Conservation (phyloP, 2,888 invertebrate species). For the Carcina quercana region DNA sequence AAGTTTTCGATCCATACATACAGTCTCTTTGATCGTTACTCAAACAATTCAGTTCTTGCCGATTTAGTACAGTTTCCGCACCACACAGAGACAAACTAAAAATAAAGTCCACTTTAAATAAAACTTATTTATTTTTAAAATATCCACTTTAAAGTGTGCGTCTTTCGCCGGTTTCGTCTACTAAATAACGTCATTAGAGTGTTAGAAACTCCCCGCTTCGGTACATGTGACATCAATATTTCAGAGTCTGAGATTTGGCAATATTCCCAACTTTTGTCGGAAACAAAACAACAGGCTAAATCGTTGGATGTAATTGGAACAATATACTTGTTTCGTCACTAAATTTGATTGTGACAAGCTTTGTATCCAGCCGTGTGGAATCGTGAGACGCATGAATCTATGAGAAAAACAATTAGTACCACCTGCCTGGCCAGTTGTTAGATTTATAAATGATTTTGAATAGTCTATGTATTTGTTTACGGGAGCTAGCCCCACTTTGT, state of each 20-base stretch:
- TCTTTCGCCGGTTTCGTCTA: slow-evolving; percentile 17
- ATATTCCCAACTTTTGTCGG: slow-evolving; percentile 45
- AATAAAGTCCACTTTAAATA: slow-evolving; percentile 9
- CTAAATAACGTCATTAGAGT: slow-evolving; percentile 30
- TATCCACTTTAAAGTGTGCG: slow-evolving; percentile 29
- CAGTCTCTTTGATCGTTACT: no score
- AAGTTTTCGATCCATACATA: no score
- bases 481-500: no score
- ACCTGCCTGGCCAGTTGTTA: no score
- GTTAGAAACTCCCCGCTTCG: slow-evolving; percentile 25
- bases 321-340: slow-evolving; percentile 25
- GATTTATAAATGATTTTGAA: no score
- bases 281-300: slow-evolving; percentile 34
- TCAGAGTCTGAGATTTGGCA: slow-evolving; percentile 44
- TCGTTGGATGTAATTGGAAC: slow-evolving; percentile 34
- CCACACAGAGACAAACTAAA: no score
- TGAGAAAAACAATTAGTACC: no score
- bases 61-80: no score
- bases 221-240: slow-evolving; percentile 41
- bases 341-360: not conserved
- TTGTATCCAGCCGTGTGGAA: no score
- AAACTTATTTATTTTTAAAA: slow-evolving; percentile 25
- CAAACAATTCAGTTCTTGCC: no score
- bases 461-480: no score
- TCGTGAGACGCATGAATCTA: no score